Base-by-base conservation (phyloP, 2,888 invertebrate genomes). In the Chironomus tentans region DNA sequence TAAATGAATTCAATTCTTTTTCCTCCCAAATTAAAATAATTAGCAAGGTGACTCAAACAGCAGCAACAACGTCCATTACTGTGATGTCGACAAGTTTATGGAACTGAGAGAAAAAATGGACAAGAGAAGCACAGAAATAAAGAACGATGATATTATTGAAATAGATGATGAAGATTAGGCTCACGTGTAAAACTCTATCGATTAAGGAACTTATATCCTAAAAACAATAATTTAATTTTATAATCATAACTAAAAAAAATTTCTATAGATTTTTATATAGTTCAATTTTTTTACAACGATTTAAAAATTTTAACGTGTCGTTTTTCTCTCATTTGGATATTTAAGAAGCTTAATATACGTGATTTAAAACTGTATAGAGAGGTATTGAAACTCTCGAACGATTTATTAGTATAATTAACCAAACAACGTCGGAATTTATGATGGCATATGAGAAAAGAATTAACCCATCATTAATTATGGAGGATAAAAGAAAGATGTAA, bases 101-200 rank as follows among this genome's bases (percentile, higher is more conserved):
- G 38, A 68, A n/a, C 6, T 68, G 4, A 46, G 68, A 3, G 68
- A 68, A 2, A 15, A 15, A 46, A 68, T 72, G 50, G 72, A 72
- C n/a, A 72, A 72, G 18, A 38, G 28, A 22, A 46, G 18, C n/a
- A 18, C 15, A 7, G 61, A 38, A 1, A 4, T 50, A 15, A 24
- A 18, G 71, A 46, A 12, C 15, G 72, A 72, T 28, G 72, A 72
- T 18, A 50, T 72, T 15, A 61, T 61, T 21, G 56, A 61, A 62
- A 50, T 61, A 12, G 72, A 72, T 38, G 70, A 70, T 12, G 72
- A 72, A n/a, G 72, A 72, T 28, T 72, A 56, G 18, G 18, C 50
- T n/a, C 3, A 18, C 15, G 18, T 56, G 2, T 2, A 38, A 10
- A 38, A 38, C 7, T 38, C 7, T 38, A 38, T 4, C 38, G 10